A percentile compares a stretch with the other conserved stretches of the same genome.
phyloP scores from a whole-genome alignment of 1,140 invertebrate genomes.

The Ctenoplectra terminalis region DNA sequence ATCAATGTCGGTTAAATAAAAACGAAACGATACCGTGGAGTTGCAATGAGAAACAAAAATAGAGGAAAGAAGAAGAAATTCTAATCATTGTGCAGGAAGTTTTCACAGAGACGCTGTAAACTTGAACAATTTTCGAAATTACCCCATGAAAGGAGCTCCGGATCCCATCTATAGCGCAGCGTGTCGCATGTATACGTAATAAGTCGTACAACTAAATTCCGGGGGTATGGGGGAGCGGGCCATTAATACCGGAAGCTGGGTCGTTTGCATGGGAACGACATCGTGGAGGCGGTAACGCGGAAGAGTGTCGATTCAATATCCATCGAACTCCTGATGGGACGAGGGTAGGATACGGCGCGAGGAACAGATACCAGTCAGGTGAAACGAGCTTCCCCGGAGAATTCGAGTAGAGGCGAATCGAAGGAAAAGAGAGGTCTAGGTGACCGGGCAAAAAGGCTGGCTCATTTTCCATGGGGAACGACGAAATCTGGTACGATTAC shows the following conservation, averaged over 20 bases:
- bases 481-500: conserved; percentile 33
- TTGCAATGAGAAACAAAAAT: not conserved
- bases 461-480: conserved; percentile 9
- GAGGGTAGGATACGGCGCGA: not conserved
- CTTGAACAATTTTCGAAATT: conserved; percentile 2
- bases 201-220: conserved; percentile 23
- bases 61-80: not conserved
- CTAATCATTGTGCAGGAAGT: not conserved
- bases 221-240: no score
- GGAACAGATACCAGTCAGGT: conserved; percentile 14
- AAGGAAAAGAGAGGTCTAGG: not conserved
- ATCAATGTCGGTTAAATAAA: not conserved
- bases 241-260: conserved; percentile 43
- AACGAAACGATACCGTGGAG: not conserved
- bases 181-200: conserved; percentile 36
- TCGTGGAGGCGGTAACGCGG: conserved; percentile 10
- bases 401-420: conserved; percentile 5
- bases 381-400: conserved; percentile 15
- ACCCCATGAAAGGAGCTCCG: not conserved
- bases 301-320: conserved; percentile 47
- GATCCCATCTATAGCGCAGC: not conserved
- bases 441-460: not conserved
- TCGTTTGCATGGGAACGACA: conserved; percentile 56
- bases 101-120: not conserved
- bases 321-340: conserved; percentile 29